phyloP scores from a whole-genome alignment of 2,797 vertebrate species.

The Notamacropus eugenii region DNA sequence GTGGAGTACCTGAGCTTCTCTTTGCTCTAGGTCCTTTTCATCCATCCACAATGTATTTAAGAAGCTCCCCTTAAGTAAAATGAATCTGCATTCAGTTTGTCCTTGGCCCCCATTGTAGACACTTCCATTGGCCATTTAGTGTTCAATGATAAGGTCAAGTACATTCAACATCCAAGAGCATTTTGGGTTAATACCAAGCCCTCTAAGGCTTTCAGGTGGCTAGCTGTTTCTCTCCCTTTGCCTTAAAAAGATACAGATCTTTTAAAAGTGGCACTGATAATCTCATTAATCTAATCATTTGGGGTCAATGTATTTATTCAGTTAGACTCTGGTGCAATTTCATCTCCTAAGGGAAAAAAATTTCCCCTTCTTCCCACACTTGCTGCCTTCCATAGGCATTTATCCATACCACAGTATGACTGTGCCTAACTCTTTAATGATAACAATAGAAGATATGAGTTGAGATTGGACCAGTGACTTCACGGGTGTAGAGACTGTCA shows the following conservation, averaged over 20 bases:
- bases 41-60: background rate
- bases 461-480: background rate
- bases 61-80: background rate
- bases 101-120: background rate
- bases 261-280: background rate
- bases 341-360: background rate
- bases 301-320: background rate
- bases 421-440: background rate
- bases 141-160: background rate
- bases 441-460: background rate
- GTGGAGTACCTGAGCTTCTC: background rate
- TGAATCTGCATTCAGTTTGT: background rate
- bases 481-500: background rate
- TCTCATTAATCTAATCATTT: background rate
- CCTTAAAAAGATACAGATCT: background rate
- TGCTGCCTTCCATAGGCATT: background rate
- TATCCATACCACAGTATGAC: background rate
- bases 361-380: background rate
- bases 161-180: background rate
- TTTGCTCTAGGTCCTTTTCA: background rate
- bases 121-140: background rate
- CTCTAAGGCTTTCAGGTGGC: background rate
- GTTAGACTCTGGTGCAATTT: background rate
- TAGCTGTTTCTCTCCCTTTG: background rate
- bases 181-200: background rate